Base-by-base conservation (phyloP, 1,140 invertebrate species). In the Aphaenogaster floridana region DNA sequence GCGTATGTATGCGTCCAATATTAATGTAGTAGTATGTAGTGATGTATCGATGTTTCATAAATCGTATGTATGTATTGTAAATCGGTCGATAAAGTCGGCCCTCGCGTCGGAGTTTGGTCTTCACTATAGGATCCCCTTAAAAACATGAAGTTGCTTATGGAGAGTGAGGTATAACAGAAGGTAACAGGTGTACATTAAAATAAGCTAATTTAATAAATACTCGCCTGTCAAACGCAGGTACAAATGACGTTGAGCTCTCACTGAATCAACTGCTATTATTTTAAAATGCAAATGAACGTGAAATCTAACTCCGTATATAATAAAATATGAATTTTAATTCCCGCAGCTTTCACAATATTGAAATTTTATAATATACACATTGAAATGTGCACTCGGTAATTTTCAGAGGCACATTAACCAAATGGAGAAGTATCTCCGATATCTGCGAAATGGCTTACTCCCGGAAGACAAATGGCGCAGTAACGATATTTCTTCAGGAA, bases 401-500 rank as follows among this genome's bases (percentile, higher is more conserved):
- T 76, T 50, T 45, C 69, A 74, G 54, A 39, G 36, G 39, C 42
- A 17, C 52, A 45, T 72, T 59, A 74, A 57, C n/a, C 68, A 52
- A 83, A 72, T 72, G 57, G 80, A 45, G 42, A n/a, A 21, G 42
- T 74, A 84, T 76, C 42, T 36, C 15, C 69, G 28, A 81, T 81
- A 71, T 81, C 36, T 11, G 39, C 50, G 17, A 83, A 36, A 66
- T n/a, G 45, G n/a, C 54, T 83, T 59, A 48, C 7, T 45, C n/a
- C 54, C 48, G 52, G 36, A 28, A 61, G 69, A 84, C 69, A 76
- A 84, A 76, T 76, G 80, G 69, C 34, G 69, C 54, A 63, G 69
- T 81, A 57, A 72, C 45, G 48, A 83, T 59, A 48, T 83, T 74
- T 84, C 80, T 84, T 68, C 59, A 48, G 17, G 45, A 76, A 84